Evolutionary conservation across 1,140 invertebrate genomes (phyloP), one percentile per base, ranked within the genome.

Genomic region (Drosophila fuyamai): DNA sequence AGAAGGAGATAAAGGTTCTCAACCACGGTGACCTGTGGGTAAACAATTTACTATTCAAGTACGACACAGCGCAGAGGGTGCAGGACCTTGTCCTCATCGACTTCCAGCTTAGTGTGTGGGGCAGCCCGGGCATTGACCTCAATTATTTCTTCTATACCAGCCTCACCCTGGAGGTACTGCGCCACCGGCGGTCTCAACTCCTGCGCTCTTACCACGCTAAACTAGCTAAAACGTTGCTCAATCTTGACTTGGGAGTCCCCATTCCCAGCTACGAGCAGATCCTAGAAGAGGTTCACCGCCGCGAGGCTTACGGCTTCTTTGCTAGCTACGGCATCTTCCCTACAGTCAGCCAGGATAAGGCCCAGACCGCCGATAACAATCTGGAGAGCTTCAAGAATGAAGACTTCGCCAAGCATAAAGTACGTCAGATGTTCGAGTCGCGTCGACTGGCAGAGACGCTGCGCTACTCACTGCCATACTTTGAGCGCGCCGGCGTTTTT

Each of bases 11-110:
- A 65, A 93, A 93, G 46, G 95, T 95, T 2, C 88, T 96, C 3
- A 95, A 94, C 76, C 95, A 96, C 59, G 95, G 95, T 10, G 95
- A 96, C 81, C 92, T 93, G 2, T 96, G 95, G 95, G 92, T 94
- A 0, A 95, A 95, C 72, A 96, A 96, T 61, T 94, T 95, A 90
- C 78, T 96, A 40, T 95, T 96, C 79, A 93, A 93, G 32, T 95
- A 95, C 76, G 63, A 78, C 38, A 27, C 47, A 8, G 16, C 18
- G 0, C 29, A 63, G 6, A 51, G 67, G 27, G 61, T 48, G 6
- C 51, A 59, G 47, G 83, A 92, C 58, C 41, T 80, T 8, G 76
- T 81, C 27, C 80, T 91, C 59, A 77, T 92, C 14, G 91, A 92
- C 56, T 91, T 83, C 38, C 91, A 92, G 57, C 38, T 91, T 23